phyloP scores from a whole-genome alignment of 1,140 invertebrate species.

The Drosophila melanogaster region DNA sequence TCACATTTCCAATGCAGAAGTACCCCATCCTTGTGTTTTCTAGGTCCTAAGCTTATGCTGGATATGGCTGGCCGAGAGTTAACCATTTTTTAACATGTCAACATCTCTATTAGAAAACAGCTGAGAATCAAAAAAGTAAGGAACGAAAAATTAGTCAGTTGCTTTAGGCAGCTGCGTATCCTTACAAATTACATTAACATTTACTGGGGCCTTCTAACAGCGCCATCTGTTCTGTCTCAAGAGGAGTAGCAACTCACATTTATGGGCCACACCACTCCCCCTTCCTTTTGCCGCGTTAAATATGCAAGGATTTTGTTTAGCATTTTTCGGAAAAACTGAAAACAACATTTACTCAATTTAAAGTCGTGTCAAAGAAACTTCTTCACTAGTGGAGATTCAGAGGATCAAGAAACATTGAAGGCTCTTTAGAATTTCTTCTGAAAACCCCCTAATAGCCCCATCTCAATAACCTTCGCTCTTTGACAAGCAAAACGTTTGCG shows the following conservation, averaged over 20 bases:
- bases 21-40: background rate
- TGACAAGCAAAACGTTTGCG: slow-evolving; percentile 77
- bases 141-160: slow-evolving; percentile 6
- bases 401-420: slow-evolving; percentile 63
- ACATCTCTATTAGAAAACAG: slow-evolving; percentile 60
- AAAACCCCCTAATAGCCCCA: background rate
- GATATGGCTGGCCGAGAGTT: slow-evolving; percentile 63
- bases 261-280: too few species aligned
- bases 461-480: slow-evolving; percentile 52
- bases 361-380: slow-evolving; percentile 80
- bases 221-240: too few species aligned
- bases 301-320: slow-evolving; percentile 47
- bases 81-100: slow-evolving; percentile 82
- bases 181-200: slow-evolving; percentile 74
- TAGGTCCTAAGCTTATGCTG: slow-evolving; percentile 9
- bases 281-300: slow-evolving; percentile 27
- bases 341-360: slow-evolving; percentile 73
- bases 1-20: slow-evolving; percentile 55
- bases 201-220: slow-evolving; percentile 54
- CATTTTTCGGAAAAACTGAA: background rate
- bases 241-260: too few species aligned
- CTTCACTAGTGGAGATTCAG: slow-evolving; percentile 52
- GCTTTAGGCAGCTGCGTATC: slow-evolving; percentile 30
- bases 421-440: slow-evolving; percentile 60
- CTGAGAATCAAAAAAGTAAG: background rate